These are phyloP conservation scores for Asobara japonica DNA, from an alignment of 1,140 invertebrate genomes.

Conservation along the genomic window DNA sequence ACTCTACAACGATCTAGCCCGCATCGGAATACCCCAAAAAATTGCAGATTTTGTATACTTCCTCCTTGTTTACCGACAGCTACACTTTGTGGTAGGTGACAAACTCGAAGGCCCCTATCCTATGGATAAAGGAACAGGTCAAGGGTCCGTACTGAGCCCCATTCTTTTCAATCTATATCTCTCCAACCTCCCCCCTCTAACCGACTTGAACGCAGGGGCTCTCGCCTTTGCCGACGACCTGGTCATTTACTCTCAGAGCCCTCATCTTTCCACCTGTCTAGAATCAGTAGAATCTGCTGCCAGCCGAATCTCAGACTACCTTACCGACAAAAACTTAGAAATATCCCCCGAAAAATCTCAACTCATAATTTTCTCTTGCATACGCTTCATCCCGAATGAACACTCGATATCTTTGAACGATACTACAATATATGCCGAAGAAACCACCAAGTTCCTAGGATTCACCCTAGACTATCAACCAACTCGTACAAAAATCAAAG, in stretches of 20 bases:
- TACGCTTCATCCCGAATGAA: background rate
- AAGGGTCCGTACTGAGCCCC: background rate
- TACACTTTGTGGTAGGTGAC: background rate
- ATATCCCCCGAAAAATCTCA: background rate
- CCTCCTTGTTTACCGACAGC: background rate
- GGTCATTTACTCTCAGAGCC: background rate
- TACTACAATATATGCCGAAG: background rate
- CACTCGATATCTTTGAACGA: background rate
- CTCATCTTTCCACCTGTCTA: background rate
- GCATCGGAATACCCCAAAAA: background rate
- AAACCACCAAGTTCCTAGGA: background rate
- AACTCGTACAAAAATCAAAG: background rate
- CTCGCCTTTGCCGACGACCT: background rate
- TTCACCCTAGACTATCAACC: background rate
- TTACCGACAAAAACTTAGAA: background rate
- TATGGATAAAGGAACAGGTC: background rate
- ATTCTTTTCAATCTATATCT: background rate
- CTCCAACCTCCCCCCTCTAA: background rate
- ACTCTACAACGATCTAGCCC: background rate
- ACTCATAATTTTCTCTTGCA: background rate
- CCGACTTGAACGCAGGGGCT: background rate
- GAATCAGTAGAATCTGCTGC: background rate
- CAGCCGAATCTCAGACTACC: background rate
- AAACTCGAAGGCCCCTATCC: background rate
- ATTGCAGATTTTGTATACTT: background rate